A percentile compares a stretch with the other conserved stretches of the same genome.
phyloP scores from a whole-genome alignment of 2,797 vertebrate genomes.

The Xerus rutilus region DNA sequence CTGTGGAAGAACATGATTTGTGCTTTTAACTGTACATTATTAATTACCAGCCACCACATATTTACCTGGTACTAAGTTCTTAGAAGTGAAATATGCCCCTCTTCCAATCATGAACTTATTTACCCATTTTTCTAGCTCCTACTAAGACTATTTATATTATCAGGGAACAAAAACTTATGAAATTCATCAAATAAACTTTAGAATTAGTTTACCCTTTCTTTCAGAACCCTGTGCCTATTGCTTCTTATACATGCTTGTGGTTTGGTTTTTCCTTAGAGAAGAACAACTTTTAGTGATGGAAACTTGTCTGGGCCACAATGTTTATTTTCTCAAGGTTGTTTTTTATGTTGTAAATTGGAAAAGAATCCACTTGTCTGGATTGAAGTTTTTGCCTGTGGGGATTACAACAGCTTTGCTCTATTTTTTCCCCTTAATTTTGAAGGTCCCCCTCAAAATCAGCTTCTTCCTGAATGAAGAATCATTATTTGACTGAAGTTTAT shows the following conservation, averaged over 20 bases:
- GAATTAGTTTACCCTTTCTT: slow-evolving; percentile 41
- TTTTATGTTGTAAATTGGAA: slow-evolving; percentile 63
- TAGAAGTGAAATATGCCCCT: slow-evolving; percentile 32
- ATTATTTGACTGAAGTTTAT: slow-evolving; percentile 66
- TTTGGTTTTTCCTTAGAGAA: slow-evolving; percentile 42
- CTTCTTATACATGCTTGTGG: slow-evolving; percentile 38
- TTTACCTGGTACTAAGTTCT: slow-evolving; percentile 31
- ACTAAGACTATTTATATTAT: not conserved
- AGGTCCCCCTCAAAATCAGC: slow-evolving; percentile 31
- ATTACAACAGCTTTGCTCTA: slow-evolving; percentile 51
- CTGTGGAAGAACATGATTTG: slow-evolving; percentile 34
- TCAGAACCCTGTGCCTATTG: slow-evolving; percentile 16
- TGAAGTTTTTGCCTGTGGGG: slow-evolving; percentile 61
- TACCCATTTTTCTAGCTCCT: slow-evolving; percentile 29
- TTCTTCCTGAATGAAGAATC: slow-evolving; percentile 75
- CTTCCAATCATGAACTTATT: slow-evolving; percentile 21
- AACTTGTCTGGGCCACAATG: slow-evolving; percentile 58
- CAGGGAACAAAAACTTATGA: slow-evolving; percentile 44
- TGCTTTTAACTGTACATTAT: slow-evolving; percentile 62
- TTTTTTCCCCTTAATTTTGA: slow-evolving; percentile 52
- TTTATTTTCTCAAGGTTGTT: slow-evolving; percentile 76
- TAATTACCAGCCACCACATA: not conserved
- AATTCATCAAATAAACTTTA: slow-evolving; percentile 52
- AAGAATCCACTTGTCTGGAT: slow-evolving; percentile 65
- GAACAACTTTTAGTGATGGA: slow-evolving; percentile 65